Percentiles rank a stretch among this genome's conserved stretches.
phyloP scores from a whole-genome alignment of 37 sponge, comb jelly and placozoan species.

The Mnemiopsis leidyi region DNA sequence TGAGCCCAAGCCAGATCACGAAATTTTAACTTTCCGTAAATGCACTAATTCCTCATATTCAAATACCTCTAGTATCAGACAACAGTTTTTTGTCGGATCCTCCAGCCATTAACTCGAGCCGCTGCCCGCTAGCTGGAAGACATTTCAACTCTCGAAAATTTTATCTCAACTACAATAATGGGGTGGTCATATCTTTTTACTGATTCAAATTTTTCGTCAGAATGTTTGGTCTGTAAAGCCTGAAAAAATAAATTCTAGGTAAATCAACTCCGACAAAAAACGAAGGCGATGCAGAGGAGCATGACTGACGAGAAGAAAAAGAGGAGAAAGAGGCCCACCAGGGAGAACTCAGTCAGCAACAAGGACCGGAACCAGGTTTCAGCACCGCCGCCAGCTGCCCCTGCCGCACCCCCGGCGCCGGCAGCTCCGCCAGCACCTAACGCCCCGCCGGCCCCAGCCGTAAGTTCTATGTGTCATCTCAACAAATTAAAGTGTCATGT shows the following conservation, averaged over 20 bases:
- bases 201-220: not conserved
- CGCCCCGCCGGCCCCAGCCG: not conserved
- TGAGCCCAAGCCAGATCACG: too few relatives aligned
- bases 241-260: not conserved
- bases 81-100: too few relatives aligned
- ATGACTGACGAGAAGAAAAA: constrained; percentile 23
- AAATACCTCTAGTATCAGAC: too few relatives aligned
- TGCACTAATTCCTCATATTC: too few relatives aligned
- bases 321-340: not conserved
- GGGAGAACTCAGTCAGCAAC: not conserved
- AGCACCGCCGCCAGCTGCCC: not conserved
- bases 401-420: not conserved
- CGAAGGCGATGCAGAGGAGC: not conserved
- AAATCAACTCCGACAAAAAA: not conserved
- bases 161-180: too few relatives aligned
- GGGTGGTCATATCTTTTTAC: not conserved
- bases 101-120: too few relatives aligned
- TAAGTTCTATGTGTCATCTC: not conserved
- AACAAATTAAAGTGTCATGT: not conserved
- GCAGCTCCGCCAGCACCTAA: not conserved
- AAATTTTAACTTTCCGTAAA: too few relatives aligned
- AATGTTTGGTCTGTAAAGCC: not conserved
- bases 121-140: too few relatives aligned
- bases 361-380: not conserved
- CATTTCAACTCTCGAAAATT: too few relatives aligned